Base-by-base conservation (phyloP, 2,113 vertebrate species). In the Rhinoderma darwinii region DNA sequence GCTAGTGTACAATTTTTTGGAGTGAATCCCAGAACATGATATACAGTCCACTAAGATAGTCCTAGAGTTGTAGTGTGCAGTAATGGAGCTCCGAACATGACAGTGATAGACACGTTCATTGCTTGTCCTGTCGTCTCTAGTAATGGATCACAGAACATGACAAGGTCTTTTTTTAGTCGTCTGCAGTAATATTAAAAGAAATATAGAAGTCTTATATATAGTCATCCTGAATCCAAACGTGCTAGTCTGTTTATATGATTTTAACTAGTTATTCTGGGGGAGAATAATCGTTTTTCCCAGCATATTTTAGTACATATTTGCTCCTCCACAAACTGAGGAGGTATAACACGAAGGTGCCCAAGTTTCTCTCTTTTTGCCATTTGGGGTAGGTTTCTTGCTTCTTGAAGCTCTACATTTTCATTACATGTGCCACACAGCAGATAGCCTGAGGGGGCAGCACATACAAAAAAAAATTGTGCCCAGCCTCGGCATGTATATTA, bases 1-100 rank as follows among this genome's bases (percentile, higher is more conserved):
- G 25, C 18, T 44, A 25, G 47, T 54, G 27, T 54, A 54, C 17
- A 3, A 10, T 32, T 30, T 37, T 32, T 35, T 78, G 75, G 75
- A 50, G 12, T 37, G 44, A 18, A 47, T 78, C 75, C 75, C 47
- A 78, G 75, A 78, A 54, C 27, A 50, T 78, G 75, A 78, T 78
- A 51, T 51, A 51, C 15, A 22, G 35, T 5, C 25, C 37, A 8
- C 47, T 50, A 32, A 35, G 27, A 32, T 51, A 35, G 39, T 5
- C 39, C 73, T 44, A 2, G 25, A 75, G 22, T 15, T 75, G 44
- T 75, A 75, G 43, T 35, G 44, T 35, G 50, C 74, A 76, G 73
- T 76, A 47, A 75, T 47, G 25, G 25, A 39, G 12, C 5, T 27
- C 39, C n/a, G 73, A 27, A 20, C 3, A 22, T 32, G 75, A 30